Base-by-base conservation (phyloP, 1,140 invertebrate species). In the Wasmannia auropunctata region DNA sequence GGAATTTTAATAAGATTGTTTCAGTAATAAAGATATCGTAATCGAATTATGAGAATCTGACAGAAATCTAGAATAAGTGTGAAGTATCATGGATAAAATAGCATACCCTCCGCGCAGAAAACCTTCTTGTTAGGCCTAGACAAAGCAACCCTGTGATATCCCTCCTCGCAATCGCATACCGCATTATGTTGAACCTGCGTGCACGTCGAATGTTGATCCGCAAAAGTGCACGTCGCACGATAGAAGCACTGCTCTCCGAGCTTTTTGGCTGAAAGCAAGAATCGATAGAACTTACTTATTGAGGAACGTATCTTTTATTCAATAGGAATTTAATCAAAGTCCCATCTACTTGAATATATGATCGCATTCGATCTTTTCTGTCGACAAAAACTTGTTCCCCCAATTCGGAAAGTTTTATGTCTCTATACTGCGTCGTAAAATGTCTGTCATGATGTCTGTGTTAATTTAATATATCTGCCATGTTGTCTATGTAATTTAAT, bases 171-270 rank as follows among this genome's bases (percentile, higher is more conserved):
- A 92, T 98, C 97, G 94, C 98, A 98, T 89, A 97, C 96, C 46
- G 97, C 97, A 93, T 98, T 98, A 96, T 98, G 97, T 91, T 97
- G 96, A 91, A 98, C 96, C 94, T 98, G 97, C 69, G 97, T 96
- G 93, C 97, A 98, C 19, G 97, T 97, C 72, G 97, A 96, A 95
- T 98, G 97, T 84, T 97, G 96, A 94, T 98, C 97, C 91, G 96
- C 95, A 90, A 96, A 97, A 87, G 95, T 96, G 93, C 98, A 98
- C 56, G 97, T 97, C 93, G 97, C 96, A 88, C 96, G 95, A 93
- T 98, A 98, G 93, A 97, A 97, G 94, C 98, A 98, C 93, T 98
- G 97, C 92, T 98, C 97, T 69, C 98, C 98, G 91, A 98, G 95
- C 93, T 96, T 97, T 95, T 97, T 97, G 43, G 97, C 97, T 98